Percentiles rank a stretch among this genome's conserved stretches.
These are phyloP conservation scores for Reticulitermes speratus DNA, from an alignment of 1,140 invertebrate genomes.

Conservation along the genomic window DNA sequence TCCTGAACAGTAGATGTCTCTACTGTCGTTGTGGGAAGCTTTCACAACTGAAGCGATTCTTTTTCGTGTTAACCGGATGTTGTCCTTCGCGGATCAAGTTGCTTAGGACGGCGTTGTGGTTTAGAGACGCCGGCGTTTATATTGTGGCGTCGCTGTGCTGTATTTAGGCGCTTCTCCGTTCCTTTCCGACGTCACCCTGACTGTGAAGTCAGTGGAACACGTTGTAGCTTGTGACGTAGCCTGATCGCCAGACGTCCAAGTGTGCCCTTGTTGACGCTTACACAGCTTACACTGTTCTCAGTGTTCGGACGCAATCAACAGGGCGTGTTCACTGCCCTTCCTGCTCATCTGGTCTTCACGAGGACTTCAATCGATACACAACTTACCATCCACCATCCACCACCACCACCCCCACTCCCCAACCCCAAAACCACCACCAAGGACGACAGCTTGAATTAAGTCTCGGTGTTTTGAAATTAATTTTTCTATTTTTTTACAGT, in stretches of 20 bases:
- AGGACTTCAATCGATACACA: not conserved
- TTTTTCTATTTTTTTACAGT: not conserved
- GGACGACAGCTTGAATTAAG: not conserved
- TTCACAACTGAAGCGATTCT: not conserved
- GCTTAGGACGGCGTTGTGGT: not conserved
- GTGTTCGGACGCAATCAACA: not conserved
- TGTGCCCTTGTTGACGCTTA: too few species aligned
- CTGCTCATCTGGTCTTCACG: not conserved
- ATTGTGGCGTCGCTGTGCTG: not conserved
- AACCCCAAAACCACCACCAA: not conserved
- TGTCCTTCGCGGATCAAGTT: not conserved
- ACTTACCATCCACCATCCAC: not conserved
- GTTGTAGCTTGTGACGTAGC: not conserved
- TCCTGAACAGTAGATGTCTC: too few species aligned
- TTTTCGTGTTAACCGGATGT: slow-evolving; percentile 5
- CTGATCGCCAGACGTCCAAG: not conserved
- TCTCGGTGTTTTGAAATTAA: not conserved
- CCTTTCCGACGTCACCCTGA: not conserved
- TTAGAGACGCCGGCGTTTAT: not conserved
- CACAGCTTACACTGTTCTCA: too few species aligned
- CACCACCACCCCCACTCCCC: not conserved
- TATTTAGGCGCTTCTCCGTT: not conserved
- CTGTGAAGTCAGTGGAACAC: not conserved
- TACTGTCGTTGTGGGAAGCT: not conserved
- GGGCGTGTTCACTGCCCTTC: not conserved